Base-by-base conservation (phyloP, 2,888 invertebrate species). In the Hirudinaria manillensis region DNA sequence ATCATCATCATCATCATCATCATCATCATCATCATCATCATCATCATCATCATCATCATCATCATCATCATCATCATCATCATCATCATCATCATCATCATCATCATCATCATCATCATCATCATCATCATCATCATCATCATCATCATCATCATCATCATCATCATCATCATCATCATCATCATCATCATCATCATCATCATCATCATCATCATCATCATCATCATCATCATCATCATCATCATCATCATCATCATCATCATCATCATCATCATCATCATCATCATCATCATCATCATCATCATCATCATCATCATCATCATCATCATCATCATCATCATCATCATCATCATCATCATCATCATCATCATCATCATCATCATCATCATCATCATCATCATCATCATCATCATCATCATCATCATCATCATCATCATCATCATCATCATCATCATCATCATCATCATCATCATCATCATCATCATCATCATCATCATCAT, bases 131-230 rank as follows among this genome's bases (percentile, higher is more conserved):
- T 53, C 53, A 53, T 53, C 53, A 53, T 53, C 53, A 53, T 53
- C 53, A 29, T 72, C 53, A 72, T 72, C 53, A 72, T 72, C 53
- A 72, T 72, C 53, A 72, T 72, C 53, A 72, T 72, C 53, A 72
- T 72, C 53, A 72, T 72, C 72, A 72, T 72, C 72, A 72, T 72
- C 72, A 72, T 72, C 72, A 72, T 72, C 72, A 72, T 72, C 72
- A 72, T 72, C 72, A 72, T 72, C 72, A 72, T 72, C 72, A 72
- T 53, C 72, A 72, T 72, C 72, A 72, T 72, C 72, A 72, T 72
- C 72, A 72, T 53, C 72, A 72, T 72, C 72, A 72, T 73, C 73
- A 61, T 73, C 73, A 61, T 61, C 73, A 61, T 73, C 73, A 53
- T 53, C 53, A 53, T 53, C 53, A 53, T 21, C 53, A 53, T 53